These are phyloP conservation scores for Pao palembangensis DNA, from an alignment of 2,113 vertebrate genomes.

Conservation along the genomic window DNA sequence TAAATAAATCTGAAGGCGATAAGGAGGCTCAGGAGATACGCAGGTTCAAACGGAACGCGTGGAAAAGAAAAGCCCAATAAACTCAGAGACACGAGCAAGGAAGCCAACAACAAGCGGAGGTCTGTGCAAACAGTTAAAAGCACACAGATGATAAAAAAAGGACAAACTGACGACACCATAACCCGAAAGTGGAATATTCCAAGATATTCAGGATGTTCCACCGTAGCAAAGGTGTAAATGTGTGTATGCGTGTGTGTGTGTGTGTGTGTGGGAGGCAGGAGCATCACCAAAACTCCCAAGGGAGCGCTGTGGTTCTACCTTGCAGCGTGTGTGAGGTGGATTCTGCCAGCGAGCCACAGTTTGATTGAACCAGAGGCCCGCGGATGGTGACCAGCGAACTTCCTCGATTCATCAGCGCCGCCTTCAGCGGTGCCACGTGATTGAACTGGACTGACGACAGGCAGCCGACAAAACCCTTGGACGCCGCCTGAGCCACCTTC, in stretches of 20 bases:
- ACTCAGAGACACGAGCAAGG: no score
- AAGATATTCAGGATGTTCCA: background rate
- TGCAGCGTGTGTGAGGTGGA: conserved; percentile 81
- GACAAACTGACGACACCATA: background rate
- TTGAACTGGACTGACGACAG: conserved; percentile 94
- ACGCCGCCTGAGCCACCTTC: conserved; percentile 81
- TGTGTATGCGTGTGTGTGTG: background rate
- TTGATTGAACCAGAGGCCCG: conserved; percentile 83
- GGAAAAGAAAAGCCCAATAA: no score
- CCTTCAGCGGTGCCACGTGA: conserved; percentile 86
- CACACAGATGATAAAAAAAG: background rate
- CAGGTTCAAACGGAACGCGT: no score
- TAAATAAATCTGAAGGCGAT: no score
- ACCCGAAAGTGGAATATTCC: no score
- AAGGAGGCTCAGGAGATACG: no score
- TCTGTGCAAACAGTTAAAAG: no score
- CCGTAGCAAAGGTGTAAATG: background rate
- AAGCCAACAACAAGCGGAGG: no score
- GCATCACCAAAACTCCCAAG: no score
- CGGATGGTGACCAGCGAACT: conserved; percentile 78
- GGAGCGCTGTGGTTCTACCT: conserved; percentile 67
- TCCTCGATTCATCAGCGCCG: conserved; percentile 82
- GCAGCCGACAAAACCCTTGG: conserved; percentile 86
- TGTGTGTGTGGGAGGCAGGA: no score
- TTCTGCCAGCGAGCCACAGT: conserved; percentile 76